Evolutionary conservation across 2,888 invertebrate genomes (phyloP), one percentile per base, ranked within the genome.

Genomic region (Tubulanus polymorphus): DNA sequence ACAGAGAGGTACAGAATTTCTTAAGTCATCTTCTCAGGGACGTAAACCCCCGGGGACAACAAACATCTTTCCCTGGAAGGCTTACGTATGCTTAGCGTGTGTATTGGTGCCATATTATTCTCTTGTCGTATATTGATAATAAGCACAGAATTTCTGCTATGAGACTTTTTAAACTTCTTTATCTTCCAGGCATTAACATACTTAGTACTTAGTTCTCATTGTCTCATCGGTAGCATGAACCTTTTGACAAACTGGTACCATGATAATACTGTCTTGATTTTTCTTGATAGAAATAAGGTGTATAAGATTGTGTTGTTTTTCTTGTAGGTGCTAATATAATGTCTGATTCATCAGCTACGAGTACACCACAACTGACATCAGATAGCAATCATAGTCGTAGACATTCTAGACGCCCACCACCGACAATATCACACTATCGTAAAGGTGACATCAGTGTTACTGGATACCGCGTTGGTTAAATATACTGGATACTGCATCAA

Each of bases 371-470:
- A 48, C 60, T 56, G 48, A 59, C 54, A 29, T 54, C 49, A 6
- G 59, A 60, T 52, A 61, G 50, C 23, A 53, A 61, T 32, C 63
- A 62, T 51, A 27, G 30, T 8, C 23, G 30, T 20, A 23, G 30
- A 10, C n/a, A n/a, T n/a, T n/a, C n/a, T n/a, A 64, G 62, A 29
- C 59, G 64, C 32, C 65, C 65, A 50, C 70, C 72, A 48, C 68
- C 72, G 18, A 74, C 71, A 54, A 54, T 54, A 29, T 66, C 71
- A n/a, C 60, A 64, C 3, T 72, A 74, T 57, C 65, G 68, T 52
- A 70, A 68, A 64, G 72, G 72, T 53, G 70, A 71, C 65, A 73
- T 74, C 15, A 63, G 71, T 51, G 66, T 74, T 1, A 70, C 70
- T 37, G 73, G 73, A 10, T 61, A 32, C n/a, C 37, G 54, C 45